These are phyloP conservation scores for Ciconia nigra DNA, from an alignment of 2,797 vertebrate species.

Conservation along the genomic window DNA sequence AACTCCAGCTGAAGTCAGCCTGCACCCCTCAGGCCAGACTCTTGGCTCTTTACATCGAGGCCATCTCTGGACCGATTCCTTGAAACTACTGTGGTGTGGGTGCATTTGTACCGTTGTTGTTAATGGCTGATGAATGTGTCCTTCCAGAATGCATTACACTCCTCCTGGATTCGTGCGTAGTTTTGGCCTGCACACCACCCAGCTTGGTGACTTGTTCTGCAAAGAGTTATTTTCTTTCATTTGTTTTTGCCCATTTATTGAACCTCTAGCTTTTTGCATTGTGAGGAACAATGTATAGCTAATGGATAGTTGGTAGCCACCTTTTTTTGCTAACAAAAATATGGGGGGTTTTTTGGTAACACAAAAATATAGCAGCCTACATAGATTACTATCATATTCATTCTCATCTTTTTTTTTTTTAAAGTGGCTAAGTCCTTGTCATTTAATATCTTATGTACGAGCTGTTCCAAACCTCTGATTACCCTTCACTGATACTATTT, in stretches of 20 bases:
- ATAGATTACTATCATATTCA: not conserved
- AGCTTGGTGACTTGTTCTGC: not conserved
- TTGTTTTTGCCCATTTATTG: not conserved
- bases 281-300: not conserved
- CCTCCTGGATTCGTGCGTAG: not conserved
- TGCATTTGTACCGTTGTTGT: not conserved
- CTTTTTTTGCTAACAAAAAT: not conserved
- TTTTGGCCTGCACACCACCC: not conserved
- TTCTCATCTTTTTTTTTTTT: not conserved
- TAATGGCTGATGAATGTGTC: not conserved
- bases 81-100: not conserved
- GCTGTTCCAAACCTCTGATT: not conserved
- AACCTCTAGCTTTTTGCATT: not conserved
- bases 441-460: not conserved
- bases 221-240: not conserved
- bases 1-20: not conserved
- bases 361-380: not conserved
- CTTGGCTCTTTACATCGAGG: not conserved
- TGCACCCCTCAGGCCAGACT: not conserved
- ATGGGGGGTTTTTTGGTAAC: accelerated
- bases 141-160: not conserved
- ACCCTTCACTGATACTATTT: not conserved
- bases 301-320: not conserved
- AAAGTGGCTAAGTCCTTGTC: not conserved
- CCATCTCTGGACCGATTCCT: not conserved